Percentiles rank a stretch among this genome's conserved stretches.
These are phyloP conservation scores for Mormyrus hasselquistii DNA, from an alignment of 2,797 vertebrate genomes.

Conservation along the genomic window DNA sequence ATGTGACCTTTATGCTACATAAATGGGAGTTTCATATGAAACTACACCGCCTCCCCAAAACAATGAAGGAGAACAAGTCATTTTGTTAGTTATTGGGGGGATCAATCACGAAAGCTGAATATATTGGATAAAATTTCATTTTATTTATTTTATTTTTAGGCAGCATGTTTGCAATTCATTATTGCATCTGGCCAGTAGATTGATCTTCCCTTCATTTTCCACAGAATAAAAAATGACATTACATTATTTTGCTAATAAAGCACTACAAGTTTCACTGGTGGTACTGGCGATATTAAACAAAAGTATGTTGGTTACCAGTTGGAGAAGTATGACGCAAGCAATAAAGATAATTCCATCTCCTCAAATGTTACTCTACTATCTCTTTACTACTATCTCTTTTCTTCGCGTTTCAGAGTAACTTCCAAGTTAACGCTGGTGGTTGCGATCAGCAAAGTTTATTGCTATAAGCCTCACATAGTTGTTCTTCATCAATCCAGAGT, in stretches of 20 bases:
- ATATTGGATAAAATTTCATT: background rate
- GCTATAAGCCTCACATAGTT: background rate
- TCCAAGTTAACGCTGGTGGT: background rate
- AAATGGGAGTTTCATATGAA: background rate
- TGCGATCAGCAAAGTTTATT: background rate
- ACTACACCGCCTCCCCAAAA: background rate
- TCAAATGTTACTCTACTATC: background rate
- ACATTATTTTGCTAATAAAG: background rate
- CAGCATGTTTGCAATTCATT: background rate
- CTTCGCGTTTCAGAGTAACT: background rate
- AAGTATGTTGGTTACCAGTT: background rate
- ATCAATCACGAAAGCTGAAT: background rate
- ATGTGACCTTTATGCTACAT: background rate
- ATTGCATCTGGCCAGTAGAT: background rate
- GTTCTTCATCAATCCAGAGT: background rate
- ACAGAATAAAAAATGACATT: background rate
- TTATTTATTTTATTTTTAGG: background rate
- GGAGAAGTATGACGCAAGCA: background rate
- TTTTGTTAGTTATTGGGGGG: background rate
- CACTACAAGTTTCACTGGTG: background rate
- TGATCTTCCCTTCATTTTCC: background rate
- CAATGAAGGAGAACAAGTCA: background rate
- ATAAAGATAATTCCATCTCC: background rate
- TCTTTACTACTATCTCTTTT: background rate
- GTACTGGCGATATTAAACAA: background rate